Percentiles rank a stretch among this genome's conserved stretches.
Conservation (phyloP, 2,797 vertebrate genomes). For the Tenualosa ilisha region DNA sequence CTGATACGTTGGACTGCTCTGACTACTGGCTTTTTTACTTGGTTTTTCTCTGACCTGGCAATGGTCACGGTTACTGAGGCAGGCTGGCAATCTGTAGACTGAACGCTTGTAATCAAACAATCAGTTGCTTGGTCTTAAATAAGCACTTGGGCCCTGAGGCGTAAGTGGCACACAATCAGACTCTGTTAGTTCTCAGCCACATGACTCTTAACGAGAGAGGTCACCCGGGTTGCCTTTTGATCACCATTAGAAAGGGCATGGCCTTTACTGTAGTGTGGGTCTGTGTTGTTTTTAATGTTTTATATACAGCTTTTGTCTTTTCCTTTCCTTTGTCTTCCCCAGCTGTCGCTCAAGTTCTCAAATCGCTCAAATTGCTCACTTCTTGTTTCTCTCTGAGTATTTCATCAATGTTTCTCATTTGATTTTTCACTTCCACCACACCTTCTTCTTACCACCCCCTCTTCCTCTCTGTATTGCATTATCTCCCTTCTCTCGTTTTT, state of each 20-base stretch:
- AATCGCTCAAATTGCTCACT: background rate
- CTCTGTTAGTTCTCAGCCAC: background rate
- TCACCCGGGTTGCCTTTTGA: background rate
- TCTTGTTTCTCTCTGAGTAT: background rate
- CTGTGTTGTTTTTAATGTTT: background rate
- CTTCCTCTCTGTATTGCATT: background rate
- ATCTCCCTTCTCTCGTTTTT: background rate
- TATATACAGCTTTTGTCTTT: background rate
- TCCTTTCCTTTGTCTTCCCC: background rate
- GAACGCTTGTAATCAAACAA: conserved; percentile 3
- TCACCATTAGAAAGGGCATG: background rate
- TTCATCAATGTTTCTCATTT: background rate
- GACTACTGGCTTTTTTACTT: background rate
- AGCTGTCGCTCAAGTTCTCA: background rate
- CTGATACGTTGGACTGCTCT: background rate
- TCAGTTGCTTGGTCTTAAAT: background rate
- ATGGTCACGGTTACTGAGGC: background rate
- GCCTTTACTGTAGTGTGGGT: background rate
- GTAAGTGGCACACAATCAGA: background rate
- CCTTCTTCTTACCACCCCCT: background rate
- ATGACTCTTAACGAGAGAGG: background rate
- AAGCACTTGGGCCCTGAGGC: background rate
- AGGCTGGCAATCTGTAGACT: background rate
- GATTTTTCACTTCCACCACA: background rate
- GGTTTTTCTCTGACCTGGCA: background rate